phyloP scores from a whole-genome alignment of 2,113 vertebrate genomes.

The Bubalus kerabau region DNA sequence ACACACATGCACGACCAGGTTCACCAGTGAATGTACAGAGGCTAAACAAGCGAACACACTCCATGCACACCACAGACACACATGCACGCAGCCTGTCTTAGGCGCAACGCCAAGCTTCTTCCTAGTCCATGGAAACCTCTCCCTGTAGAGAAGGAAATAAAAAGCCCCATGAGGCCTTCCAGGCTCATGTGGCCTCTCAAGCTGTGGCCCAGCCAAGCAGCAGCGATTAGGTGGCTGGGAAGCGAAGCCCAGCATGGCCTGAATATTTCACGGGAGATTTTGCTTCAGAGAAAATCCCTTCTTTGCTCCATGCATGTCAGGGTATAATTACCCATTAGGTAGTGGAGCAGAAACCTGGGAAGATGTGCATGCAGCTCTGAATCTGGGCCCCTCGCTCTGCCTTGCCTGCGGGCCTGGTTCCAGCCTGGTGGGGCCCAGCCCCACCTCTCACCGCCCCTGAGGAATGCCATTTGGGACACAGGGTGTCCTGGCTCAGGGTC shows the following conservation, averaged over 20 bases:
- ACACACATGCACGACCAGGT: background rate
- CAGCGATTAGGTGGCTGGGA: conserved; percentile 39
- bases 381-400: rapidly evolving
- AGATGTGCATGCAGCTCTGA: background rate
- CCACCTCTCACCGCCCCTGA: background rate
- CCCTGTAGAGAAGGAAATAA: background rate
- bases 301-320: conserved; percentile 29
- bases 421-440: background rate
- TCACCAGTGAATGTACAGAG: background rate
- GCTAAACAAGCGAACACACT: background rate
- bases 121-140: background rate
- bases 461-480: background rate
- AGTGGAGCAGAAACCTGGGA: conserved; percentile 43
- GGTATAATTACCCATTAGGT: conserved; percentile 71
- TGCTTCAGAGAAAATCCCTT: conserved; percentile 51
- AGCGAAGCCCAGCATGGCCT: conserved; percentile 21
- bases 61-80: background rate
- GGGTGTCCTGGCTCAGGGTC: background rate
- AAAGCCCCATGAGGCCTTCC: background rate
- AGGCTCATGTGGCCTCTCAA: conserved; percentile 6
- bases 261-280: conserved; percentile 72
- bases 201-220: conserved; percentile 31
- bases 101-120: background rate
- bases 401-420: background rate
- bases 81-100: background rate